A percentile compares a stretch with the other conserved stretches of the same genome.
Evolutionary conservation across 2,113 vertebrate species (phyloP).

Genomic region (Cynocephalus volans): DNA sequence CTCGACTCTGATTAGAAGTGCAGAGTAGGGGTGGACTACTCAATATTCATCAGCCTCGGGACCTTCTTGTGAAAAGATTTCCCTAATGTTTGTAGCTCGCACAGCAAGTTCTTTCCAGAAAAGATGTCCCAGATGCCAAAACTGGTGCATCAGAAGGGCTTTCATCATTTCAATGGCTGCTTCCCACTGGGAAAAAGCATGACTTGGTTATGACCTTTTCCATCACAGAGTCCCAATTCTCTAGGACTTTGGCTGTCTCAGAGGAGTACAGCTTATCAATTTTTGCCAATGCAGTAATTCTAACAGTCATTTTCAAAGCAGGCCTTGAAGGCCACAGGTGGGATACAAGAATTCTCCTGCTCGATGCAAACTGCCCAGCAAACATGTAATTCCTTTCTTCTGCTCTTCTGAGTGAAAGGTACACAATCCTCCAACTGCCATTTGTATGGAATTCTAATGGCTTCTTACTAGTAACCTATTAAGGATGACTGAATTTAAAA

Average conservation of each 20-base stretch:
- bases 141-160: background rate
- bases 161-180: background rate
- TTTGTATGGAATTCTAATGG: background rate
- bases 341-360: background rate
- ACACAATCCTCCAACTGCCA: background rate
- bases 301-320: background rate
- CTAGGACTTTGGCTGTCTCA: background rate
- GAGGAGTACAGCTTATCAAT: background rate
- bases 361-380: background rate
- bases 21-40: background rate
- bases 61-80: background rate
- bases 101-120: background rate
- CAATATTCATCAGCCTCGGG: background rate
- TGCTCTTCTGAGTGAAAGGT: background rate
- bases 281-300: background rate
- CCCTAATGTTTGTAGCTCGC: background rate
- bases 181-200: background rate
- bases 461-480: background rate
- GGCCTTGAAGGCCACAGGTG: background rate
- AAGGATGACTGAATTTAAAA: conserved; percentile 31
- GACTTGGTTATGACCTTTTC: background rate
- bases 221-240: background rate
- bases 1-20: background rate
- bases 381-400: background rate
- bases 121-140: background rate